Percentiles rank a stretch among this genome's conserved stretches.
These are phyloP conservation scores for Trissolcus brochymenae DNA, from an alignment of 2,888 invertebrate genomes.

Conservation along the genomic window DNA sequence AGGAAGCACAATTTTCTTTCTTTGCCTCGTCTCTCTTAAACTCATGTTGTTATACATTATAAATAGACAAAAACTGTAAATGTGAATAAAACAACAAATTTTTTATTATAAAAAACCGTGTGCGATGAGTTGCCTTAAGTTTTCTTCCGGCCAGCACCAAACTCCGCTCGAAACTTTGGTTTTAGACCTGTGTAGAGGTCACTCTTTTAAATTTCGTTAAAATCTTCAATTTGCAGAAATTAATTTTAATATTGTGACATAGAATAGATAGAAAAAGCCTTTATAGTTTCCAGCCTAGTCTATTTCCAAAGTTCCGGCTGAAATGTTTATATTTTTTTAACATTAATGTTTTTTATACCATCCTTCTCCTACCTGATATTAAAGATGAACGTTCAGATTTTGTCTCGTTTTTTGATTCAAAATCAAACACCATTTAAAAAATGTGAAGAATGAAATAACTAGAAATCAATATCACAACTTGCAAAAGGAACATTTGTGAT, in stretches of 20 bases:
- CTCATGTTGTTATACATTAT: slow-evolving; percentile 45
- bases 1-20: slow-evolving; percentile 28
- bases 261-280: background rate
- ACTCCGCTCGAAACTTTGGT: slow-evolving; percentile 33
- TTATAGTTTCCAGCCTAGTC: too few relatives aligned
- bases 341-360: too few relatives aligned
- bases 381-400: background rate
- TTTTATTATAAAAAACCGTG: slow-evolving; percentile 34
- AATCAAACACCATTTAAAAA: background rate
- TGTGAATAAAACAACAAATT: slow-evolving; percentile 53
- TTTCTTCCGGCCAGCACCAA: slow-evolving; percentile 19
- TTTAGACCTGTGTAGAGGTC: slow-evolving; percentile 10
- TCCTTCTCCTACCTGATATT: too few relatives aligned
- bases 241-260: background rate
- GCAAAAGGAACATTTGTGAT: slow-evolving; percentile 55
- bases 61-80: slow-evolving; percentile 42
- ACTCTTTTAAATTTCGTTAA: background rate
- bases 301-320: background rate
- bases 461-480: too few relatives aligned
- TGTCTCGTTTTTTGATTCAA: slow-evolving; percentile 4
- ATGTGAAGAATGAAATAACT: too few relatives aligned
- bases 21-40: slow-evolving; percentile 25
- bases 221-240: background rate
- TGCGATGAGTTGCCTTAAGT: slow-evolving; percentile 25
- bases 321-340: background rate